These are phyloP conservation scores for Danionella cerebrum DNA, from an alignment of 2,113 vertebrate species.

Conservation along the genomic window DNA sequence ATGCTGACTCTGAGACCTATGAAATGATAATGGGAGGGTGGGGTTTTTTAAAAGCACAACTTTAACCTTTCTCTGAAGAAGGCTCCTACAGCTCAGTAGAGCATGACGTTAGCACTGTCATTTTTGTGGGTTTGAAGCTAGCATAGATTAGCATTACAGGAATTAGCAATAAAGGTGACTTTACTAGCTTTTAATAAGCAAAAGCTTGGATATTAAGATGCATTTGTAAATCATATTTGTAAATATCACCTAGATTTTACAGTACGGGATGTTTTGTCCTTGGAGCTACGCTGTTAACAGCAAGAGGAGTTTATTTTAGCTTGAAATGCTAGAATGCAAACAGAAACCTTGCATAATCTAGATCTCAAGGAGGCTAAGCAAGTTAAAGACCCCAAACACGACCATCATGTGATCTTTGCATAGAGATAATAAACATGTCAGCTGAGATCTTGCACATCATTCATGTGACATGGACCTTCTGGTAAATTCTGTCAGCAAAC, in stretches of 20 bases:
- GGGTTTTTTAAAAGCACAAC: constrained; percentile 7
- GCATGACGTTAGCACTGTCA: too few species aligned
- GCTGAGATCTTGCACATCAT: not conserved
- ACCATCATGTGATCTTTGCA: not conserved
- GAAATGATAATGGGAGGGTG: not conserved
- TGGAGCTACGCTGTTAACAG: too few species aligned
- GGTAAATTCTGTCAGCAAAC: not conserved
- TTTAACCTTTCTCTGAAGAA: not conserved
- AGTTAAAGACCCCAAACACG: not conserved
- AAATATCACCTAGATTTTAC: too few species aligned
- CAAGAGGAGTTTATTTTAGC: too few species aligned
- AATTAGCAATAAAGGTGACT: too few species aligned
- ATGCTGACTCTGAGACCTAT: not conserved
- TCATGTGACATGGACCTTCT: not conserved
- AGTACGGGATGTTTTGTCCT: too few species aligned
- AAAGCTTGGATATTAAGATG: too few species aligned
- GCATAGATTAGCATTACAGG: too few species aligned
- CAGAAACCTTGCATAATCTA: not conserved
- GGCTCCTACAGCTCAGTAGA: too few species aligned
- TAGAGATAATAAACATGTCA: not conserved
- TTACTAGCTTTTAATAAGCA: too few species aligned
- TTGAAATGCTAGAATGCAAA: not conserved
- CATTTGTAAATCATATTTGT: too few species aligned
- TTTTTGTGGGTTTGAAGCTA: too few species aligned
- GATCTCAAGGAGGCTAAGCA: not conserved